Evolutionary conservation across 2,113 vertebrate species (phyloP).

Genomic region (Thalassoma bifasciatum): DNA sequence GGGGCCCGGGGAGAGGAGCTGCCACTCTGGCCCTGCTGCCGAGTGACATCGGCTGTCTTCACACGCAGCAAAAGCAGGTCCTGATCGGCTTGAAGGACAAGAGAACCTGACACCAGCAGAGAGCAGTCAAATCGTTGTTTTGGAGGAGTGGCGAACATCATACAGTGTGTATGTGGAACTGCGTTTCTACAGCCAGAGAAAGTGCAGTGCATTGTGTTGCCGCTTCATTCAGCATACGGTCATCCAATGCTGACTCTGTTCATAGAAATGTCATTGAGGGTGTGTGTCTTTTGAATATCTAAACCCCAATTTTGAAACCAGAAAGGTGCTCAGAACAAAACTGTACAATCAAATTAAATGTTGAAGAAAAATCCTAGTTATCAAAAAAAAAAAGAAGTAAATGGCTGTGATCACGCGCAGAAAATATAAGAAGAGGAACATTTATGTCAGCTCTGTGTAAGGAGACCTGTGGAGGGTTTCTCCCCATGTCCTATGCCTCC

Average conservation of each 20-base stretch:
- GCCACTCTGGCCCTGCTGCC: conserved; percentile 73
- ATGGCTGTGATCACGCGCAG: no score
- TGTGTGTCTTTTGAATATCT: no score
- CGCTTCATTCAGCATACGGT: neutral
- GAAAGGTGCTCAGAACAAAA: no score
- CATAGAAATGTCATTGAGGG: neutral
- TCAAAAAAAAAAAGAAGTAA: no score
- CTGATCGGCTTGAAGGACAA: conserved; percentile 74
- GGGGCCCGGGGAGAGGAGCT: conserved; percentile 76
- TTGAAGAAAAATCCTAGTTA: no score
- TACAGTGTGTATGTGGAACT: conserved; percentile 13
- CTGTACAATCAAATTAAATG: no score
- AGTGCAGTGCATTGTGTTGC: conserved; percentile 9
- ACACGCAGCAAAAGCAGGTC: conserved; percentile 54
- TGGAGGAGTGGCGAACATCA: conserved; percentile 27
- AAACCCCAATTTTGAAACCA: no score
- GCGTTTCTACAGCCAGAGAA: conserved; percentile 8
- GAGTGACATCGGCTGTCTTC: conserved; percentile 77
- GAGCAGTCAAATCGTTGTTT: conserved; percentile 65
- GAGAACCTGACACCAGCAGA: conserved; percentile 68
- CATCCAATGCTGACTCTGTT: neutral
- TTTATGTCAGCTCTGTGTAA: conserved; percentile 82
- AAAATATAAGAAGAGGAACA: no score
- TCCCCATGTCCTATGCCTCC: conserved; percentile 7
- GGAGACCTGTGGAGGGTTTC: conserved; percentile 83